Conservation (phyloP, 2,888 invertebrate species). For the Parelbella ahira region DNA sequence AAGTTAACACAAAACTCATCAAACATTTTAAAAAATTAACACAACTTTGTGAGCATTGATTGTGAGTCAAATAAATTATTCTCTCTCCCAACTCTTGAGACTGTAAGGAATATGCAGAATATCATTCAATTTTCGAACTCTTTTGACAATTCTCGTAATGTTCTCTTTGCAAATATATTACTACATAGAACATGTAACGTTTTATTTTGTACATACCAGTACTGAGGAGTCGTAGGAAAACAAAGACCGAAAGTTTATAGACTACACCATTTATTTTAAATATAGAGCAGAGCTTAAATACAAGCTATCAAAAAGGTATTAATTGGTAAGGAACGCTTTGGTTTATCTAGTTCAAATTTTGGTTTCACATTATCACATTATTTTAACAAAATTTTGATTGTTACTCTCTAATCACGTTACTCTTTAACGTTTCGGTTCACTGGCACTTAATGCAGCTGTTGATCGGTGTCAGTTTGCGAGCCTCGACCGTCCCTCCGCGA, state of each 20-base stretch:
- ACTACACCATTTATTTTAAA: slow-evolving; percentile 35
- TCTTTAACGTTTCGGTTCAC: slow-evolving; percentile 29
- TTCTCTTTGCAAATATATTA: too few species aligned
- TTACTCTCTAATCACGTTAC: slow-evolving; percentile 29
- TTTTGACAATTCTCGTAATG: too few species aligned
- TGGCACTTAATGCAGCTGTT: slow-evolving; percentile 24
- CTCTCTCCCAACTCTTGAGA: too few species aligned
- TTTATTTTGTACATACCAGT: slow-evolving; percentile 30
- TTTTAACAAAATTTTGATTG: slow-evolving; percentile 20
- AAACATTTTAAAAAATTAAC: too few species aligned
- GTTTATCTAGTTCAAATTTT: slow-evolving; percentile 30
- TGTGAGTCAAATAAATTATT: too few species aligned
- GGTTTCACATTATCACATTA: slow-evolving; percentile 33
- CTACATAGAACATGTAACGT: too few species aligned
- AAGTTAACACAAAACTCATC: too few species aligned
- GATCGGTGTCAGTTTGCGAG: slow-evolving; percentile 16
- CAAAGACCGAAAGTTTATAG: slow-evolving; percentile 27
- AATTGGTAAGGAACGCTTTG: slow-evolving; percentile 30
- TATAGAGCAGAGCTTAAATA: slow-evolving; percentile 23
- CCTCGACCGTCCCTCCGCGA: slow-evolving; percentile 13
- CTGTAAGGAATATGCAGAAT: too few species aligned
- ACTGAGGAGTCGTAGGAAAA: slow-evolving; percentile 23
- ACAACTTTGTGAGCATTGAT: too few species aligned
- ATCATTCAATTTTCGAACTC: too few species aligned
- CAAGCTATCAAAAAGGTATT: slow-evolving; percentile 9